These are phyloP conservation scores for Sesia bembeciformis DNA, from an alignment of 2,888 invertebrate genomes.

Conservation along the genomic window DNA sequence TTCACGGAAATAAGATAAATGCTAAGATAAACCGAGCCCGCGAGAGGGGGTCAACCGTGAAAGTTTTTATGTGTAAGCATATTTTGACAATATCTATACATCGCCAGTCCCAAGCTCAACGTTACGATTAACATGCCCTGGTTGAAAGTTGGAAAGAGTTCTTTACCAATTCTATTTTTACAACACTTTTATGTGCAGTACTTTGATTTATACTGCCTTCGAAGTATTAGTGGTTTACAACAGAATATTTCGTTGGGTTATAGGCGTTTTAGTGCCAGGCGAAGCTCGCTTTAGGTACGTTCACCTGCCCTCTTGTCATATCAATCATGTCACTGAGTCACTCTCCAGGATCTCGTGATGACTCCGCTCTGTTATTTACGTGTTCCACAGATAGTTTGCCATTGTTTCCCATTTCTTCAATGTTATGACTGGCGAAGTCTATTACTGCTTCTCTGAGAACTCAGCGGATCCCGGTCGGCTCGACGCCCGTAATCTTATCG, in stretches of 20 bases:
- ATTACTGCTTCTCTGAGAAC: not conserved
- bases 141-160: slow-evolving; percentile 5
- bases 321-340: slow-evolving; percentile 16
- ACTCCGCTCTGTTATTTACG: too few relatives aligned
- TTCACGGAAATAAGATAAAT: slow-evolving; percentile 63
- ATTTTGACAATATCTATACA: slow-evolving; percentile 2
- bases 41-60: slow-evolving; percentile 32
- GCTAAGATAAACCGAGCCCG: slow-evolving; percentile 41
- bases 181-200: slow-evolving; percentile 31
- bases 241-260: slow-evolving; percentile 40
- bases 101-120: slow-evolving; percentile 3
- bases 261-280: slow-evolving; percentile 39
- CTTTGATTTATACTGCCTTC: slow-evolving; percentile 40
- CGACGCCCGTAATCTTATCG: slow-evolving; percentile 61
- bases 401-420: not conserved
- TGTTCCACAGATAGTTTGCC: not conserved
- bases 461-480: slow-evolving; percentile 19
- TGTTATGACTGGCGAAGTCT: not conserved
- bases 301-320: slow-evolving; percentile 34
- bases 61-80: slow-evolving; percentile 28
- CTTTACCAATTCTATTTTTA: slow-evolving; percentile 40
- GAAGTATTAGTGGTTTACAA: slow-evolving; percentile 42
- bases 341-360: too few relatives aligned
- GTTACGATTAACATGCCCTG: slow-evolving; percentile 2
- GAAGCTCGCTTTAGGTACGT: slow-evolving; percentile 39